Evolutionary conservation across 2,797 vertebrate species (phyloP).

Genomic region (Hippocampus kuda): DNA sequence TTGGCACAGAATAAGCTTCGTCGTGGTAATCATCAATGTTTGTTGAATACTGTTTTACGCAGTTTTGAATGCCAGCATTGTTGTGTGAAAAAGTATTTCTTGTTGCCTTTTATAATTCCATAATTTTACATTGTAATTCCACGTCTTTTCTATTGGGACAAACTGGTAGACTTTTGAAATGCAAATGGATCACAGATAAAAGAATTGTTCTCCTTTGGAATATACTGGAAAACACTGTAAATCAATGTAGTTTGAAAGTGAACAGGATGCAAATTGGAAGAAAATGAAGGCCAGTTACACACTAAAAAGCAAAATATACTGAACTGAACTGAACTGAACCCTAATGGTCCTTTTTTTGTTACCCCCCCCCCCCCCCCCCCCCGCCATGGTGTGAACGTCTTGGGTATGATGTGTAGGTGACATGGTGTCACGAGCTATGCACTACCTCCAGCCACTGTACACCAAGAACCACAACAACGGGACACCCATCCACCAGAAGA

Average conservation of each 20-base stretch:
- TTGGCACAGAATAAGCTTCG: background rate
- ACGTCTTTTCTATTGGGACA: too few relatives aligned
- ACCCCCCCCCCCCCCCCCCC: conserved; percentile 1
- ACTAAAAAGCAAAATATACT: too few relatives aligned
- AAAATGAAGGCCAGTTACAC: too few relatives aligned
- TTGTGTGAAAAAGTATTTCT: background rate
- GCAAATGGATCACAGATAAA: too few relatives aligned
- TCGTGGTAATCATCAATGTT: background rate
- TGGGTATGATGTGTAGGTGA: conserved; percentile 68
- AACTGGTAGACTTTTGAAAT: too few relatives aligned
- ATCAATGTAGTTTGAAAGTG: too few relatives aligned
- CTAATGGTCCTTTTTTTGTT: conserved; percentile 2
- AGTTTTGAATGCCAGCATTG: background rate
- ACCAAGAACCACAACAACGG: conserved; percentile 82
- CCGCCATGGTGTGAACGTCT: conserved; percentile 1
- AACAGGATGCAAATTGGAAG: too few relatives aligned
- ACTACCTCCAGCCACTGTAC: conserved; percentile 86
- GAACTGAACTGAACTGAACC: conserved; percentile 10
- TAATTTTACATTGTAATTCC: too few relatives aligned
- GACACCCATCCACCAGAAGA: conserved; percentile 84
- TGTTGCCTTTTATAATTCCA: background rate
- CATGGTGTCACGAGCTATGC: conserved; percentile 90
- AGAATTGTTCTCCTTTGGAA: too few relatives aligned
- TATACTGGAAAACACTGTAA: too few relatives aligned
- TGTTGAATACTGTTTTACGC: background rate